A percentile compares a stretch with the other conserved stretches of the same genome.
Conservation (phyloP, 2,797 vertebrate genomes). For the Eidolon dupreanum region DNA sequence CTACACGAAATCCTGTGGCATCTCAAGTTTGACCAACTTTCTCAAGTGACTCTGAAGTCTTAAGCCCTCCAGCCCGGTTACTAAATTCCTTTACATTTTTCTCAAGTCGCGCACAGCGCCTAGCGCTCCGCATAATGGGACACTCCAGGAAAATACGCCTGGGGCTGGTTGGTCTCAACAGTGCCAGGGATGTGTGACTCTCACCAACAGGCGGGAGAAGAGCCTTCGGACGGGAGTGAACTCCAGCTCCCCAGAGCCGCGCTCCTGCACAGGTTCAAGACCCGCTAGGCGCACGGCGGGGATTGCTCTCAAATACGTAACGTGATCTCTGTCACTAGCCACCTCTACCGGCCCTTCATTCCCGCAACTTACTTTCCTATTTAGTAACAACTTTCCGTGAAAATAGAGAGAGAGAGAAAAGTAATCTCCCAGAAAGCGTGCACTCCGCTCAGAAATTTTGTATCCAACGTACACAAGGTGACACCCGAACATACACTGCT, state of each 20-base stretch:
- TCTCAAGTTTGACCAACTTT: background rate
- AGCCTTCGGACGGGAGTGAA: background rate
- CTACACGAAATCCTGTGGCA: background rate
- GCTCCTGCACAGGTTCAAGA: background rate
- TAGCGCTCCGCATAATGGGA: fast-evolving
- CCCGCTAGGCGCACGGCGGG: background rate
- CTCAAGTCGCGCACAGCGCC: background rate
- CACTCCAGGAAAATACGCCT: background rate
- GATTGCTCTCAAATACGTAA: too few relatives aligned
- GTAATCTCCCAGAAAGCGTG: background rate
- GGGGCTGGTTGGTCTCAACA: background rate
- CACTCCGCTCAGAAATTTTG: background rate
- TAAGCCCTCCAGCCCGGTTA: background rate
- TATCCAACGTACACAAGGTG: background rate
- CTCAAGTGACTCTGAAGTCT: background rate
- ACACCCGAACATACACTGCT: background rate
- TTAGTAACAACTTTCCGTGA: background rate
- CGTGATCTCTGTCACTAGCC: fast-evolving
- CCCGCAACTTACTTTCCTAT: too few relatives aligned
- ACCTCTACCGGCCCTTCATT: background rate
- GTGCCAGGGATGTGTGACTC: background rate
- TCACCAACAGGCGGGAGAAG: background rate
- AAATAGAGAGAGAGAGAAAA: background rate
- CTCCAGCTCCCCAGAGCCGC: background rate
- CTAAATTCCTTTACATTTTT: background rate